A percentile compares a stretch with the other conserved stretches of the same genome.
Conservation (phyloP, 2,797 vertebrate species). For the Cuculus canorus region DNA sequence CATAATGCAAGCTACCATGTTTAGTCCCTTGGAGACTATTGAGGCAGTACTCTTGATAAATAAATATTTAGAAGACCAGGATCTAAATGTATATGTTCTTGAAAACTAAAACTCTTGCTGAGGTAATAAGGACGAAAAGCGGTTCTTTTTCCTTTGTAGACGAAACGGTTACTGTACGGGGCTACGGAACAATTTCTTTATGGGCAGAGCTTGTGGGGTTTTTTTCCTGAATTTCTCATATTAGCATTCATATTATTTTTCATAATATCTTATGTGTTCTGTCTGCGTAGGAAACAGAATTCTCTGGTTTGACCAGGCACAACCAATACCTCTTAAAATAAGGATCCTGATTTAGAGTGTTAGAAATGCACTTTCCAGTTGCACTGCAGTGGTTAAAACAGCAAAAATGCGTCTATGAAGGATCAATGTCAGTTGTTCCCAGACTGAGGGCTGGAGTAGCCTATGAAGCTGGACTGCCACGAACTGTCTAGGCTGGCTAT, state of each 20-base stretch:
- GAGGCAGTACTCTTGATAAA: conserved; percentile 49
- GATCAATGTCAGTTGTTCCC: neutral
- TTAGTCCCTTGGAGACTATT: conserved; percentile 67
- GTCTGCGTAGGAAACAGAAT: neutral
- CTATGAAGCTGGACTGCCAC: conserved; percentile 6
- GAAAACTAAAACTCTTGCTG: conserved; percentile 13
- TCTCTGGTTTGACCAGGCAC: neutral
- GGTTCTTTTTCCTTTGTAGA: neutral
- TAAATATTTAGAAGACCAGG: conserved; percentile 49
- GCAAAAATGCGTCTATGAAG: neutral
- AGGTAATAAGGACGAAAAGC: conserved; percentile 10
- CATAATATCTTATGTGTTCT: neutral
- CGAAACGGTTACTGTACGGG: neutral
- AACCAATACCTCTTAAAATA: neutral
- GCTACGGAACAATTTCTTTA: neutral
- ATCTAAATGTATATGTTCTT: conserved; percentile 33
- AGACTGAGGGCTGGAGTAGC: neutral
- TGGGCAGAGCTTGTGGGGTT: accelerated
- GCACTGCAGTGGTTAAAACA: neutral
- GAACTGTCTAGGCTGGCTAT: neutral
- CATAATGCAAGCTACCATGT: conserved; percentile 61
- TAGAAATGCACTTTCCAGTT: neutral
- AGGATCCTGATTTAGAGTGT: neutral
- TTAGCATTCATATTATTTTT: neutral
- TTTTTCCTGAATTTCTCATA: neutral